Evolutionary conservation across 1,140 invertebrate genomes (phyloP), one percentile per base, ranked within the genome.

Genomic region (Bombus difficillimus): DNA sequence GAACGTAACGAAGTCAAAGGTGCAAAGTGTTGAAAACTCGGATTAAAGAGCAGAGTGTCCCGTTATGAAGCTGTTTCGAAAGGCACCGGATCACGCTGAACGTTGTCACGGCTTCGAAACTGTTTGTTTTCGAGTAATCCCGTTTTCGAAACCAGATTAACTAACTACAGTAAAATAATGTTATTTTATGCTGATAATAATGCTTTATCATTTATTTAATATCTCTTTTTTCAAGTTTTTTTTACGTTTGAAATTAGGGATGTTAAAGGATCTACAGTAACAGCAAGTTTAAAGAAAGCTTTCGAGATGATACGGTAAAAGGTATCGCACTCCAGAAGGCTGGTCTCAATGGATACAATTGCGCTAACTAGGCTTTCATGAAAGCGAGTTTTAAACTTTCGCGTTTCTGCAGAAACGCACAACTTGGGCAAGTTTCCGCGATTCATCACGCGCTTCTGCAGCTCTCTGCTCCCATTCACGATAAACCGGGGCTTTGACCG

Each of bases 341-440:
- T 22, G 9, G 59, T 43, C 32, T 78, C 59, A 78, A 62, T 47
- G 71, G 59, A 37, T 39, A 53, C 72, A 57, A 78, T 69, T 34
- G 64, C n/a, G 47, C 37, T 83, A 78, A 83, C 81, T 66, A 69
- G 72, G 75, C 37, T 77, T 57, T 37, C 64, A 28, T 59, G 69
- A 83, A 83, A 83, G 74, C 64, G 64, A 71, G 82, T 83, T 83
- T 83, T 83, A 78, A 83, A 69, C 43, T 78, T 83, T 28, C 32
- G 6, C 34, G 41, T 77, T 53, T 25, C 43, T 25, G 43, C 37
- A 57, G 75, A 53, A 83, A 83, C 66, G 74, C 43, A 78, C n/a
- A 83, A 76, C 64, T 83, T 66, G 53, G 13, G 4, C 39, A 84
- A 84, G 64, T 71, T 84, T n/a, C 75, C 37, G 66, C 39, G 82